These are phyloP conservation scores for Malthinus seriepunctatus DNA, from an alignment of 2,888 invertebrate genomes.

Conservation along the genomic window DNA sequence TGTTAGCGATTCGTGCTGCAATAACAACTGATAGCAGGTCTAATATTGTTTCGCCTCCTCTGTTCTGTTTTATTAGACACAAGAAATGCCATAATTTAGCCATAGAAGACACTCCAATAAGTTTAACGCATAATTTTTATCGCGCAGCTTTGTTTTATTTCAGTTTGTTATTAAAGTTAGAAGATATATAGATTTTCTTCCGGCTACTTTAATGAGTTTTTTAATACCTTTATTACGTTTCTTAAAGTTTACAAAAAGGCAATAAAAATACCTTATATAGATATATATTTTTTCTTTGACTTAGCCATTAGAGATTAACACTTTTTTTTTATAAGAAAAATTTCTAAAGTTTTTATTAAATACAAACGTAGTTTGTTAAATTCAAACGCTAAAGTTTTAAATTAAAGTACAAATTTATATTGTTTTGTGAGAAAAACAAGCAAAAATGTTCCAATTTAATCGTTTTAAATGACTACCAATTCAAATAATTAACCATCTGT, in stretches of 20 bases:
- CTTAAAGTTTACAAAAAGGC: not conserved
- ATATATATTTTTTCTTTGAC: too few relatives aligned
- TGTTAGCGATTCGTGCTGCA: conserved; percentile 35
- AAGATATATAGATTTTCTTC: conserved; percentile 41
- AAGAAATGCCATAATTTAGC: conserved; percentile 41
- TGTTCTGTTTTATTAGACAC: conserved; percentile 28
- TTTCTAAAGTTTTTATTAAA: too few relatives aligned
- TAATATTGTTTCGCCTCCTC: conserved; percentile 33
- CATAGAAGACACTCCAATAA: conserved; percentile 40
- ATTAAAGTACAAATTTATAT: too few relatives aligned
- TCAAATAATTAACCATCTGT: too few relatives aligned
- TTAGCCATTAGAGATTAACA: too few relatives aligned
- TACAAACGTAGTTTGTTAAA: too few relatives aligned
- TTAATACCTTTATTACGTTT: conserved; percentile 19
- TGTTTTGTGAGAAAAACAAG: too few relatives aligned
- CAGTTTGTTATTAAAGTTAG: conserved; percentile 40
- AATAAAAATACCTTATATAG: not conserved
- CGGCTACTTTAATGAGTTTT: conserved; percentile 36
- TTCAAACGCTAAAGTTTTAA: too few relatives aligned
- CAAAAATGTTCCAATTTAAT: too few relatives aligned
- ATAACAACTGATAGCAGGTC: conserved; percentile 36
- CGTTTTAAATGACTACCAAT: too few relatives aligned
- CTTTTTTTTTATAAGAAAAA: too few relatives aligned
- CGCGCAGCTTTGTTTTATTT: conserved; percentile 38
- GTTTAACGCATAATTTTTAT: conserved; percentile 42